Evolutionary conservation across 1,140 invertebrate genomes (phyloP).

Genomic region (Trachymyrmex cornetzi): DNA sequence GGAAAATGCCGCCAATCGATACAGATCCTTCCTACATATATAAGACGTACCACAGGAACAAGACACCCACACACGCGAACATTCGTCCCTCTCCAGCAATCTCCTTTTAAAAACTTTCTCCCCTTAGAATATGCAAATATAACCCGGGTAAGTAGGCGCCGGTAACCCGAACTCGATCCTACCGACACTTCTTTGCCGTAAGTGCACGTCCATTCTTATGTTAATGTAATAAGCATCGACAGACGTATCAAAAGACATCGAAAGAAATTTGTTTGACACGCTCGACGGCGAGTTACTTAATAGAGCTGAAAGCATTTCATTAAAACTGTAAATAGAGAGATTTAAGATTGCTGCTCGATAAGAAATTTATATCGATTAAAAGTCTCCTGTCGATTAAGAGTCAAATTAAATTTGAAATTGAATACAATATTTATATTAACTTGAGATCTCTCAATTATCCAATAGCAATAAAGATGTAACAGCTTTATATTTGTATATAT

Average conservation of each 20-base stretch:
- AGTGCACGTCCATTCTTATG: slow-evolving; percentile 63
- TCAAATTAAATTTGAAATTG: neutral
- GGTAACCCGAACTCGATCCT: neutral
- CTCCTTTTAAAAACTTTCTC: slow-evolving; percentile 20
- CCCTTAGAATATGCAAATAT: slow-evolving; percentile 37
- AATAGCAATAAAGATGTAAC: neutral
- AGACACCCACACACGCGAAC: neutral
- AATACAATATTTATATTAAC: neutral
- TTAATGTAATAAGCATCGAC: slow-evolving; percentile 65
- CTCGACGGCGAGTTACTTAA: neutral
- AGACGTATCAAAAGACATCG: neutral
- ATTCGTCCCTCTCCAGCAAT: neutral
- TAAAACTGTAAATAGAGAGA: neutral
- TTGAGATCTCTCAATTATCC: neutral
- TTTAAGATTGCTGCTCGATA: neutral
- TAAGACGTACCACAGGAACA: slow-evolving; percentile 19
- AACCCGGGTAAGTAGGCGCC: neutral
- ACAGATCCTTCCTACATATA: neutral
- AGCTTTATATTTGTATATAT: neutral
- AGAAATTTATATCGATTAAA: neutral
- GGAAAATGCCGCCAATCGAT: slow-evolving; percentile 29
- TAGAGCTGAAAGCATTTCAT: neutral
- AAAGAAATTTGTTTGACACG: slow-evolving; percentile 10
- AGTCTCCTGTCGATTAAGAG: neutral
- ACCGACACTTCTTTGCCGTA: neutral